Base-by-base conservation (phyloP, 2,113 vertebrate genomes). In the Aviceda subcristata region DNA sequence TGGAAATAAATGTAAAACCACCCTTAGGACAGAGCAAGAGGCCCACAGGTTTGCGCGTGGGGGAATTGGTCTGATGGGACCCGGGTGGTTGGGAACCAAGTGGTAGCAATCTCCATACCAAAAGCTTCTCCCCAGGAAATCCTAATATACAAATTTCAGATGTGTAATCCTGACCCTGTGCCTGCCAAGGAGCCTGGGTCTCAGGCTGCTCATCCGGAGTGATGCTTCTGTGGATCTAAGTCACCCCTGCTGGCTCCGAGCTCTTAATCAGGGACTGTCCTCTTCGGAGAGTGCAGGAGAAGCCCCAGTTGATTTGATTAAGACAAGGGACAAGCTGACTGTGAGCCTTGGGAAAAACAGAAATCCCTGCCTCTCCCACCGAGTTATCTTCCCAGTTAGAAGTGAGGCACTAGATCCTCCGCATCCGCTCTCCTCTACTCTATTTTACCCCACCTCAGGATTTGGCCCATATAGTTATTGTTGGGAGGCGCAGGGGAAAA, bases 231-330 rank as follows among this genome's bases (percentile, higher is more conserved):
- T n/a, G 48, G 24, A 29, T 78, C 41, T 73, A 68, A 53, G 24
- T 86, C 80, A 59, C 41, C 56, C 91, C 72, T 57, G 69, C 30
- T 11, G 75, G 12, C 82, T 59, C 82, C 92, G 92, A 95, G 78
- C 83, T 79, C 92, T 92, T 95, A 94, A 89, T 89, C 69, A 73
- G 10, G 2, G 66, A 57, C 74, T 87, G 66, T 76, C 46, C 15
- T 88, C 77, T 78, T 63, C 0, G 11, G 78, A 41, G n/a, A 88
- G 41, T 3, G 0, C 0, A 3, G 80, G 41, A 88, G 78, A 86
- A 92, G 57, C 59, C 64, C 53, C 22, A 15, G 19, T 73, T 68
- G 66, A 71, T 94, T 90, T 87, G 87, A 94, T 85, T 86, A 91
- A 91, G 75, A 86, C 14, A 68, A 76, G 76, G 77, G 45, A 83